These are phyloP conservation scores for Drosophila tripunctata DNA, from an alignment of 2,888 invertebrate genomes.

Conservation along the genomic window DNA sequence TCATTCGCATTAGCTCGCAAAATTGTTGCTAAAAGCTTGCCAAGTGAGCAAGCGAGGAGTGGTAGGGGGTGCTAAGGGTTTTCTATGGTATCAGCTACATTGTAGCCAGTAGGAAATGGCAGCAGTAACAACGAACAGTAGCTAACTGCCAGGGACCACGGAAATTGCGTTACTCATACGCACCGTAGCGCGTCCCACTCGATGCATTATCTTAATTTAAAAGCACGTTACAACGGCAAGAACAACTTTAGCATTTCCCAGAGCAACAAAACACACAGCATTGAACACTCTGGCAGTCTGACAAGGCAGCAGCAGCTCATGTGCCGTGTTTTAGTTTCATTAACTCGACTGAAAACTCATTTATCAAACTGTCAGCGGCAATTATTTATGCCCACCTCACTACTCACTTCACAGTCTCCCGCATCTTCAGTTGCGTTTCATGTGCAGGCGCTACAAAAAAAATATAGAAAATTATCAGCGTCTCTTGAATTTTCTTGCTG, in stretches of 20 bases:
- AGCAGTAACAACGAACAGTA: conserved; percentile 6
- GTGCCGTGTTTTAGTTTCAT: conserved; percentile 74
- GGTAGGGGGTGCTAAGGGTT: not conserved
- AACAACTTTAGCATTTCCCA: conserved; percentile 5
- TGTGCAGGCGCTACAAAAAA: conserved; percentile 38
- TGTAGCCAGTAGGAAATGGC: conserved; percentile 27
- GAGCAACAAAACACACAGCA: conserved; percentile 13
- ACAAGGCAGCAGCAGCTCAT: conserved; percentile 38
- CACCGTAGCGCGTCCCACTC: conserved; percentile 49
- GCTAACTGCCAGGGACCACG: conserved; percentile 21
- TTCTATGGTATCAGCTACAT: not conserved
- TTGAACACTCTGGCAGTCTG: conserved; percentile 9
- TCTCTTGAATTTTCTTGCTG: conserved; percentile 21
- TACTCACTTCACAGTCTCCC: not conserved
- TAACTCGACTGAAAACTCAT: conserved; percentile 72
- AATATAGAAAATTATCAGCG: conserved; percentile 60
- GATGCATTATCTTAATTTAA: conserved; percentile 76
- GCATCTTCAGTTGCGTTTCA: conserved; percentile 26
- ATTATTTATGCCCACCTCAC: conserved; percentile 66
- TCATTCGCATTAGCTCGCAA: conserved; percentile 69
- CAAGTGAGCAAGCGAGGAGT: conserved; percentile 19
- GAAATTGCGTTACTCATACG: conserved; percentile 73
- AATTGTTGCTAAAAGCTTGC: conserved; percentile 65
- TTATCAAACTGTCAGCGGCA: conserved; percentile 77
- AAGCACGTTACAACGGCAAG: conserved; percentile 37